Conservation (phyloP, 2,113 vertebrate species). For the Rhinopomastus cyanomelas region DNA sequence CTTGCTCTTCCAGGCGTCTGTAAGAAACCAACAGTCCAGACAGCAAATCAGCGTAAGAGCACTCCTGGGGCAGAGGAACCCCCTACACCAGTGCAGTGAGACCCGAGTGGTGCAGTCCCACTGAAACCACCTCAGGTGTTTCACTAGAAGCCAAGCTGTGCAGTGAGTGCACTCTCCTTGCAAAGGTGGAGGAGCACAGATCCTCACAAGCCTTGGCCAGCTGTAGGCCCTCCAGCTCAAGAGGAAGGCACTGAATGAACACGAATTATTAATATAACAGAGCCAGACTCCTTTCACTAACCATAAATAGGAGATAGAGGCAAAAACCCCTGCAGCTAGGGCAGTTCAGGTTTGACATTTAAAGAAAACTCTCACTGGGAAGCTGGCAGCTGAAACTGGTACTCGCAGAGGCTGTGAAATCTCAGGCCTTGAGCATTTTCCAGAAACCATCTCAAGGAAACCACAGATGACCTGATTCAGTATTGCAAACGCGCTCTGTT, state of each 20-base stretch:
- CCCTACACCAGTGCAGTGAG: neutral
- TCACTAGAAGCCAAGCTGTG: neutral
- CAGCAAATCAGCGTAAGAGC: neutral
- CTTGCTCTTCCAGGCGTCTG: neutral
- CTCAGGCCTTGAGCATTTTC: neutral
- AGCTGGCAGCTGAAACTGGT: rapidly evolving
- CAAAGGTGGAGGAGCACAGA: too few relatives aligned
- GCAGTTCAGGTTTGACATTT: neutral
- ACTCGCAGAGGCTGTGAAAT: neutral
- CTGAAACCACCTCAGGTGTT: neutral
- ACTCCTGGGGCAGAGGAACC: neutral
- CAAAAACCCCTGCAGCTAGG: neutral
- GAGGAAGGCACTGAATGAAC: neutral
- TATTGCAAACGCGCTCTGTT: neutral
- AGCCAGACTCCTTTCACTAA: neutral
- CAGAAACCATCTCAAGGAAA: neutral
- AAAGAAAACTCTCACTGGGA: neutral
- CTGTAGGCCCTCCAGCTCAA: too few relatives aligned
- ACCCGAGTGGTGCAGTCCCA: neutral
- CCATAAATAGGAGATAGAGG: neutral
- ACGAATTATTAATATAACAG: neutral
- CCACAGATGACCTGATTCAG: neutral
- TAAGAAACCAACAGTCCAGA: neutral
- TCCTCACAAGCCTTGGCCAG: too few relatives aligned
- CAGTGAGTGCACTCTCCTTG: too few relatives aligned